These are phyloP conservation scores for Eupeodes latifasciatus DNA, from an alignment of 2,888 invertebrate genomes.

Conservation along the genomic window DNA sequence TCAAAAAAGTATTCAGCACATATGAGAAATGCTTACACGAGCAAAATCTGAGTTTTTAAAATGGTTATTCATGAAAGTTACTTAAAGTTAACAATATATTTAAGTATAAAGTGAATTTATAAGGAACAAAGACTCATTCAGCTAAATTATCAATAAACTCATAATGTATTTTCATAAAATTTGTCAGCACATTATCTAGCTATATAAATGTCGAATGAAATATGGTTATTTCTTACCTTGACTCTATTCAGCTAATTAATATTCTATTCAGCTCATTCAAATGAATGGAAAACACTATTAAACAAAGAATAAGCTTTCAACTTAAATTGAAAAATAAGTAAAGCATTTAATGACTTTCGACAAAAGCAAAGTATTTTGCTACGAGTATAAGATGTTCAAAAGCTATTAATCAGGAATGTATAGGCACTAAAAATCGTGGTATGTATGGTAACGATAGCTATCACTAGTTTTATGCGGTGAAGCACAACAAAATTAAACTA, in stretches of 20 bases:
- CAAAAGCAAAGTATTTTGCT: neutral
- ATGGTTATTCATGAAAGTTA: no score
- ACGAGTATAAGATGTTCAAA: neutral
- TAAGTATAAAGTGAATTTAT: no score
- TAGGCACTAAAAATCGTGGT: neutral
- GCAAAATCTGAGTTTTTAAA: no score
- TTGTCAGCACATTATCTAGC: constrained; percentile 8
- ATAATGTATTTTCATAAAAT: neutral
- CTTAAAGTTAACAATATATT: no score
- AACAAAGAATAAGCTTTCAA: neutral
- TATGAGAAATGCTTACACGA: no score
- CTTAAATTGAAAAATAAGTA: neutral
- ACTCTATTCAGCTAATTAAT: constrained; percentile 23
- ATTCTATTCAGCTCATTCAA: constrained; percentile 13
- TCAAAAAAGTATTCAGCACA: no score
- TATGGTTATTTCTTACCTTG: neutral
- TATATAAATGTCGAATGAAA: neutral
- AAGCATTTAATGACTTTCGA: neutral
- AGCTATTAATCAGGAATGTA: constrained; percentile 42
- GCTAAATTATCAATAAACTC: no score
- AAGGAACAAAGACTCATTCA: no score
- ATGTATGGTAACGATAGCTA: neutral
- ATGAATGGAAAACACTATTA: neutral
- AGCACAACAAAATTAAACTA: constrained; percentile 49
- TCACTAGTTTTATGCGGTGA: constrained; percentile 14